phyloP scores from a whole-genome alignment of 2,113 vertebrate genomes.

The Cyprinodon variegatus region DNA sequence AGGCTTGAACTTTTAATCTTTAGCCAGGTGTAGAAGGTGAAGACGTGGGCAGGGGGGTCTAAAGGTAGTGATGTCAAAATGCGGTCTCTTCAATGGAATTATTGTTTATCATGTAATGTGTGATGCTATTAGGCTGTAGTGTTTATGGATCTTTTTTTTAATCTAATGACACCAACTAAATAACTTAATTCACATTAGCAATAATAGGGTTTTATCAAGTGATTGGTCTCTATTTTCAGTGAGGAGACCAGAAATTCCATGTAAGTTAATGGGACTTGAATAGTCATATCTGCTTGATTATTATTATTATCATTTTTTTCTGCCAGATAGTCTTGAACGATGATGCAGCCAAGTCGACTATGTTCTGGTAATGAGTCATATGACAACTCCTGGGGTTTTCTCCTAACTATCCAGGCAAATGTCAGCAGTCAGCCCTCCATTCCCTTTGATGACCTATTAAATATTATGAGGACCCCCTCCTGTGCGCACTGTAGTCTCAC shows the following conservation, averaged over 20 bases:
- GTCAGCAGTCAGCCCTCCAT: constrained; percentile 82
- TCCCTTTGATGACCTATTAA: constrained; percentile 87
- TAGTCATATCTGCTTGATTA: constrained; percentile 58
- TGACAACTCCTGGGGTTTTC: constrained; percentile 84
- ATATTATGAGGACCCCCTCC: constrained; percentile 83
- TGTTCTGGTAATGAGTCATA: constrained; percentile 83
- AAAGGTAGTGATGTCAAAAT: constrained; percentile 19
- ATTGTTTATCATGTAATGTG: constrained; percentile 8
- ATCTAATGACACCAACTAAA: constrained; percentile 40
- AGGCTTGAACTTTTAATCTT: constrained; percentile 52
- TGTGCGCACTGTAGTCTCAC: constrained; percentile 78
- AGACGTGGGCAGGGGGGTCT: constrained; percentile 41
- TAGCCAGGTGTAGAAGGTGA: constrained; percentile 40
- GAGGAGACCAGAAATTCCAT: constrained; percentile 66
- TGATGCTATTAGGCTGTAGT: constrained; percentile 18
- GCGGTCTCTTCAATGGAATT: constrained; percentile 15
- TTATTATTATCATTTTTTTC: constrained; percentile 47
- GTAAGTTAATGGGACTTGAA: constrained; percentile 68
- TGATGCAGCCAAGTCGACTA: constrained; percentile 69
- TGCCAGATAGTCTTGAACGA: constrained; percentile 67
- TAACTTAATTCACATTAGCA: constrained; percentile 46
- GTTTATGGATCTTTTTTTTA: constrained; percentile 25
- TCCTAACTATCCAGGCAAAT: constrained; percentile 83
- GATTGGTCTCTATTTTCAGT: constrained; percentile 70
- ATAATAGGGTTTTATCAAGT: constrained; percentile 68